phyloP scores from a whole-genome alignment of 2,113 vertebrate species.

The Ophthalmolycus amberensis region DNA sequence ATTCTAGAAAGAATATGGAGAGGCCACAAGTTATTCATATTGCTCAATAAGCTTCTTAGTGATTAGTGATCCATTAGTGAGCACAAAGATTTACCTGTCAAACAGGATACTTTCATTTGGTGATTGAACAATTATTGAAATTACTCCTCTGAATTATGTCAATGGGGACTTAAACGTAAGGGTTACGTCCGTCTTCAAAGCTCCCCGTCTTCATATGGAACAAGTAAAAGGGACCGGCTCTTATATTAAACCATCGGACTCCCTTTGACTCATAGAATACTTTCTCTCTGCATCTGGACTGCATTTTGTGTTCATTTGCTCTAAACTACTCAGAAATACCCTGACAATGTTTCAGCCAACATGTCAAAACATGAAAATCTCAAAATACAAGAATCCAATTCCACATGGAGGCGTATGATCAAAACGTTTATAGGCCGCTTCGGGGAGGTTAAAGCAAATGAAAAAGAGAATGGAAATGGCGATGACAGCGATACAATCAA shows the following conservation, averaged over 20 bases:
- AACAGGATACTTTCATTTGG: conserved; percentile 60
- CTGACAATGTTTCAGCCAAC: conserved; percentile 31
- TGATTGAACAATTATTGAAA: conserved; percentile 58
- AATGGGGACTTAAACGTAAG: not conserved
- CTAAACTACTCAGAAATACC: conserved; percentile 9
- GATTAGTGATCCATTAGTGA: conserved; percentile 21
- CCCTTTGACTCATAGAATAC: not conserved
- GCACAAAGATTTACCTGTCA: conserved; percentile 57
- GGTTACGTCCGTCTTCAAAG: not conserved
- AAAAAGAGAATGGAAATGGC: conserved; percentile 8
- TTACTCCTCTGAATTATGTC: conserved; percentile 16
- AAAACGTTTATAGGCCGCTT: conserved; percentile 13
- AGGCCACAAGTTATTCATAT: conserved; percentile 3
- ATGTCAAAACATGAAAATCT: conserved; percentile 58
- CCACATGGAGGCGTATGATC: conserved; percentile 4
- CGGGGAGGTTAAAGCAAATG: conserved; percentile 6
- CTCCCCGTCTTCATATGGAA: not conserved
- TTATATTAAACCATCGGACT: conserved; percentile 14
- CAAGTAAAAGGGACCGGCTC: not conserved
- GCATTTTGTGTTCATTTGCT: conserved; percentile 37
- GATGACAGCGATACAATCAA: conserved; percentile 52
- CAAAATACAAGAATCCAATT: conserved; percentile 30
- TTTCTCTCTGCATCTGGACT: conserved; percentile 47
- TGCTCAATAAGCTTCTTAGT: conserved; percentile 35
- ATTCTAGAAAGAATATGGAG: not conserved